phyloP scores from a whole-genome alignment of 2,888 invertebrate genomes.

The Caenorhabditis zanzibari region DNA sequence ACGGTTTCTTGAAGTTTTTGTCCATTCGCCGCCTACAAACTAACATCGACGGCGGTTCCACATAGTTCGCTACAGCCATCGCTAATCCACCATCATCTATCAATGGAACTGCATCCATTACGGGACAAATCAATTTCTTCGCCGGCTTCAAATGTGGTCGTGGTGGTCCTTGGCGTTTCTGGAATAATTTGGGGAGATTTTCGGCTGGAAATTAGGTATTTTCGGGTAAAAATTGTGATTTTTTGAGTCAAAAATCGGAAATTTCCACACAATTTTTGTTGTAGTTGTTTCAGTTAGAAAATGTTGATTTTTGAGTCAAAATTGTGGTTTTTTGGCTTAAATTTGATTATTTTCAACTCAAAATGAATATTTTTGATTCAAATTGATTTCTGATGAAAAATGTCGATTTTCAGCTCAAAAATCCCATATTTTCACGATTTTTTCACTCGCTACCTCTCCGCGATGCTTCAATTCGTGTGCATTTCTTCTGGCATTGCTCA shows the following conservation, averaged over 20 bases:
- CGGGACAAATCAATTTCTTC: conserved; percentile 27
- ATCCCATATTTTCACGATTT: background rate
- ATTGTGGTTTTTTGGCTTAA: background rate
- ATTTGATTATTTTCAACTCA: background rate
- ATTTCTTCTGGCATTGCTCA: conserved; percentile 72
- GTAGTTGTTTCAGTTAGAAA: too few species aligned
- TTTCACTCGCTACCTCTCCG: conserved; percentile 59
- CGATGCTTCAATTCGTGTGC: conserved; percentile 76
- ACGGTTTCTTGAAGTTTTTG: too few species aligned
- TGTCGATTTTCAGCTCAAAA: background rate
- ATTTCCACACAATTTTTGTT: too few species aligned
- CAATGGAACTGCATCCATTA: background rate
- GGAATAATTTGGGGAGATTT: background rate
- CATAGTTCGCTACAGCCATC: conserved; percentile 21
- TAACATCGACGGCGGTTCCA: background rate
- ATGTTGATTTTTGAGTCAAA: too few species aligned
- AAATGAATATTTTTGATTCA: background rate
- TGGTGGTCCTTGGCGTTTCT: conserved; percentile 73
- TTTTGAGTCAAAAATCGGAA: too few species aligned
- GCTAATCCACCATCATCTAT: conserved; percentile 9
- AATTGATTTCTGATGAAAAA: background rate
- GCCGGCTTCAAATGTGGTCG: conserved; percentile 76
- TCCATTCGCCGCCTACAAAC: too few species aligned
- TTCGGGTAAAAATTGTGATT: too few species aligned
- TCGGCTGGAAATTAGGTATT: too few species aligned